Evolutionary conservation across 2,797 vertebrate genomes (phyloP).

Genomic region (Myotis vivesi): DNA sequence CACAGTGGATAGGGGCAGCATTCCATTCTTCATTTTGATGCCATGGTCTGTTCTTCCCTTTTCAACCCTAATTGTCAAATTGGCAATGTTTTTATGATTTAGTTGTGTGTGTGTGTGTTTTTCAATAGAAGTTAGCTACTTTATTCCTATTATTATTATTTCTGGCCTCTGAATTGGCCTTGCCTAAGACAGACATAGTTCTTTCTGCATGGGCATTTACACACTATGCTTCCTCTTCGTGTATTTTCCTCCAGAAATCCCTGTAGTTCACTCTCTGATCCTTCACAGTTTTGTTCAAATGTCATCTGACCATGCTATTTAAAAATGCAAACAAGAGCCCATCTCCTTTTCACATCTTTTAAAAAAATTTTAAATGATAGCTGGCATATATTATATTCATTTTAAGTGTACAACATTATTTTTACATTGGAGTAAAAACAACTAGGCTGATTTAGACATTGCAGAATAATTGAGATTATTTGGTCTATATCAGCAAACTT

Average conservation of each 20-base stretch:
- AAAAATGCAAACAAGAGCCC: neutral
- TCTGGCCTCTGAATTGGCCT: neutral
- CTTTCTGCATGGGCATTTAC: neutral
- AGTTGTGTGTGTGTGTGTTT: neutral
- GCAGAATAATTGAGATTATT: conserved; percentile 56
- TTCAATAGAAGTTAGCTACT: neutral
- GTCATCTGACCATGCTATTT: neutral
- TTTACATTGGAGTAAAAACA: conserved; percentile 55
- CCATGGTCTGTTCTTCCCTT: conserved; percentile 42
- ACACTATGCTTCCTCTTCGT: neutral
- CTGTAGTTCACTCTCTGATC: neutral
- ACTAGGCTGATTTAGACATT: conserved; percentile 63
- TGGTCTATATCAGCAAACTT: conserved; percentile 58
- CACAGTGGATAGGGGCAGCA: conserved; percentile 9
- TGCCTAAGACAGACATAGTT: neutral
- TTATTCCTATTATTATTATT: neutral
- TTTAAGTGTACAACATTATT: neutral
- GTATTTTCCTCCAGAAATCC: neutral
- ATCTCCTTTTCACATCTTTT: neutral
- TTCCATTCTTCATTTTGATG: conserved; percentile 52
- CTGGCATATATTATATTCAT: neutral
- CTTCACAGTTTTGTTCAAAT: neutral
- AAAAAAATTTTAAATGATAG: neutral
- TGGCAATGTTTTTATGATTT: conserved; percentile 57
- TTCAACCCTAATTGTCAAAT: conserved; percentile 60